phyloP scores from a whole-genome alignment of 2,888 invertebrate genomes.

The Cryptus viduatorius region DNA sequence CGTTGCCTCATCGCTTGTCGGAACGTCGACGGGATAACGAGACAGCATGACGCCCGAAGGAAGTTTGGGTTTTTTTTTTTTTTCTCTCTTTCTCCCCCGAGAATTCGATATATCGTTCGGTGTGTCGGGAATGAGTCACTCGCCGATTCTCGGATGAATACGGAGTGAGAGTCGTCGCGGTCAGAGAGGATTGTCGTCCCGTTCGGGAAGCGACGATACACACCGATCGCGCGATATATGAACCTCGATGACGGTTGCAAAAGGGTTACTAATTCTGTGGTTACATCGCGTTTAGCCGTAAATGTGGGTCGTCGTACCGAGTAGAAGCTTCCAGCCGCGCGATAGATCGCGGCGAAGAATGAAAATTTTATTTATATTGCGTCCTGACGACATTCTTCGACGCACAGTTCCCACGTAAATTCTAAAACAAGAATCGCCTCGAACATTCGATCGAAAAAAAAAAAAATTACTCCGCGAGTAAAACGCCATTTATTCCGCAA shows the following conservation, averaged over 20 bases:
- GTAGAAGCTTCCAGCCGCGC: background rate
- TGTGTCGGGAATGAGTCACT: conserved; percentile 12
- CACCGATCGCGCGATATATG: background rate
- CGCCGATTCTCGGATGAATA: background rate
- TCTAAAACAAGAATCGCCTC: background rate
- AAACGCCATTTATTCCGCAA: background rate
- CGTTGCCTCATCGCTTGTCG: conserved; percentile 25
- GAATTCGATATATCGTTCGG: background rate
- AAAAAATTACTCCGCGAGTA: background rate
- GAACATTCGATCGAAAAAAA: background rate
- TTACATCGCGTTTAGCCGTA: conserved; percentile 32
- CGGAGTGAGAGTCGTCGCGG: conserved; percentile 7
- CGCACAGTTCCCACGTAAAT: background rate
- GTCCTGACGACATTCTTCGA: background rate
- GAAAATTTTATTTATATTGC: conserved; percentile 13
- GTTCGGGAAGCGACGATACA: conserved; percentile 6
- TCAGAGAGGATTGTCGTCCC: conserved; percentile 7
- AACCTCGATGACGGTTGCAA: background rate
- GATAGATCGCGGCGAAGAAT: background rate
- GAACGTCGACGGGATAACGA: background rate
- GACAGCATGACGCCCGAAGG: conserved; percentile 6
- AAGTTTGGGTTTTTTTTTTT: conserved; percentile 26
- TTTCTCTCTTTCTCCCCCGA: background rate
- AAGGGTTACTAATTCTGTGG: conserved; percentile 14
- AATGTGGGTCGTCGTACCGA: conserved; percentile 27